Percentiles rank a stretch among this genome's conserved stretches.
These are phyloP conservation scores for Boulengeromyrus knoepffleri DNA, from an alignment of 2,113 vertebrate species.

Conservation along the genomic window DNA sequence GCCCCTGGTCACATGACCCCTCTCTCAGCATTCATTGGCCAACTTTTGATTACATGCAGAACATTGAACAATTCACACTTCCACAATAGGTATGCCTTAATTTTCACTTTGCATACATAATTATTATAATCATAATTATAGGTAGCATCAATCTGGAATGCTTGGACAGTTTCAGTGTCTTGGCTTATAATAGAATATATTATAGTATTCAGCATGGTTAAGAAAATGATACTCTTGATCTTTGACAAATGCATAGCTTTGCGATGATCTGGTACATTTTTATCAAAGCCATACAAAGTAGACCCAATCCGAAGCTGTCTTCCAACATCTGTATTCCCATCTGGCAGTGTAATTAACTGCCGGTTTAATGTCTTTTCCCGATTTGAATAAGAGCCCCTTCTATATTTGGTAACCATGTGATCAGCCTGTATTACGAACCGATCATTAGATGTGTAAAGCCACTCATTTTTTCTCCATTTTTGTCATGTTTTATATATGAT, in stretches of 20 bases:
- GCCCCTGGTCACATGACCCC: not conserved
- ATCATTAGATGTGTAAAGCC: conserved; percentile 6
- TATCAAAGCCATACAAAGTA: conserved; percentile 6
- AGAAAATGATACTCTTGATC: not conserved
- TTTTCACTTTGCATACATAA: not conserved
- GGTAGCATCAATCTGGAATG: not conserved
- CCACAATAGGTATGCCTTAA: not conserved
- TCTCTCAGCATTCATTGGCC: not conserved
- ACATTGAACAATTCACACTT: not conserved
- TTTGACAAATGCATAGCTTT: not conserved
- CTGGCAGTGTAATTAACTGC: conserved; percentile 1
- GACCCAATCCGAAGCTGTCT: not conserved
- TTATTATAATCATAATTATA: not conserved
- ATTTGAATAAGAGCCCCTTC: conserved; percentile 7
- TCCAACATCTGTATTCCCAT: conserved; percentile 4
- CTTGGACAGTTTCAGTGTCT: not conserved
- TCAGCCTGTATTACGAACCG: not conserved
- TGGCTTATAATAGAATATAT: not conserved
- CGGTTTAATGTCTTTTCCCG: conserved; percentile 2
- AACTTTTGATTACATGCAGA: not conserved
- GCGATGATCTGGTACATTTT: not conserved
- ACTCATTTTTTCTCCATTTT: not conserved
- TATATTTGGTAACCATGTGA: conserved; percentile 4
- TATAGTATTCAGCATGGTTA: not conserved
- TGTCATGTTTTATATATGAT: conserved; percentile 20